Evolutionary conservation across 2,113 vertebrate genomes (phyloP), one percentile per base, ranked within the genome.

Genomic region (Percopsis transmontana): DNA sequence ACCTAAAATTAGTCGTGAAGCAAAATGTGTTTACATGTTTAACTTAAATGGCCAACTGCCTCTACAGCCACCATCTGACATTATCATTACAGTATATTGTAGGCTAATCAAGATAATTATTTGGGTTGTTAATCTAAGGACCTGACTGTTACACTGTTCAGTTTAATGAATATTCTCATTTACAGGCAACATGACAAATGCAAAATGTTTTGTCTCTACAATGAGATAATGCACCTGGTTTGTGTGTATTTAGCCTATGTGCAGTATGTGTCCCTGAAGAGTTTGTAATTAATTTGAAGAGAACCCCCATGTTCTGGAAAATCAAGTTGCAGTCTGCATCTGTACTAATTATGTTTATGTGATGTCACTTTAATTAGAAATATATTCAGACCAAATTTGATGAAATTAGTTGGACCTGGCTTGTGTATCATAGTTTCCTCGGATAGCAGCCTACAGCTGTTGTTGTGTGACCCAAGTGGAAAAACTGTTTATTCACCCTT

Each of bases 361-460:
- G 85, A 87, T 82, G 80, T 85, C 86, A 84, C 86, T 84, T 85
- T 82, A 87, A 86, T 87, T 80, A 81, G 82, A 71, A 74, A 84
- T 79, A 63, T 75, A 79, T 72, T 74, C 74, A 67, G 72, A 74
- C 42, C 77, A 72, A 62, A 80, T 80, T 73, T 73, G 80, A 85
- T 85, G 73, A 76, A 80, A 85, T 80, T 79, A 83, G 83, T 83
- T 68, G 80, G 81, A 74, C 81, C 76, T 83, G 86, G 78, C 66
- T 83, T 74, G 44, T 80, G 77, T 80, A 76, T 79, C 70, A 53
- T 58, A 7, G 39, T 70, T 62, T 76, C 68, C 59, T 70, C 66
- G 40, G 66, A 72, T 27, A 68, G 69, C 62, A 8, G 41, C 41
- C 55, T 41, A 20, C 63, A 62, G 74, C 63, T 55, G 18, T 50